Percentiles rank a stretch among this genome's conserved stretches.
Conservation (phyloP, 2,888 invertebrate species). For the Onthophagus sagittarius region DNA sequence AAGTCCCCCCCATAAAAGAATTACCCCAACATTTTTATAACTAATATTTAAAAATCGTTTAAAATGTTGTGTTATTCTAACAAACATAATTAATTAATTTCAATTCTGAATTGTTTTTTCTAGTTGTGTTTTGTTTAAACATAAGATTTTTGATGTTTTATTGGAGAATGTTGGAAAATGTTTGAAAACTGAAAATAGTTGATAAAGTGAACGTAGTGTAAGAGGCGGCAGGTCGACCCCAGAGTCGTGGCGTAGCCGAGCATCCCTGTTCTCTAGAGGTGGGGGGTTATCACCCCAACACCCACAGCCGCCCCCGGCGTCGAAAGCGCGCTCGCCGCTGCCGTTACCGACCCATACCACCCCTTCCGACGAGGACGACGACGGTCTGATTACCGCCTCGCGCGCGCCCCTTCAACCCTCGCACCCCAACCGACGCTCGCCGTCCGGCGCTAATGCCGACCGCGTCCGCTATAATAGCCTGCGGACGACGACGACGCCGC, state of each 20-base stretch:
- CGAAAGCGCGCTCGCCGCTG: background rate
- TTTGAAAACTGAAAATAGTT: background rate
- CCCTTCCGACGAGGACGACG: background rate
- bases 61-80: too few species aligned
- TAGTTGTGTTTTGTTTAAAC: too few species aligned
- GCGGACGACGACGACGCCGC: slow-evolving; percentile 15
- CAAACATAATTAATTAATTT: too few species aligned
- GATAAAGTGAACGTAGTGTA: slow-evolving; percentile 34
- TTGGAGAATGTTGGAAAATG: too few species aligned
- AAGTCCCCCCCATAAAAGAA: too few species aligned
- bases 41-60: too few species aligned
- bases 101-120: too few species aligned
- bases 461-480: slow-evolving; percentile 28
- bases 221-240: slow-evolving; percentile 48
- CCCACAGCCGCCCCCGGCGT: background rate
- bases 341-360: slow-evolving; percentile 1
- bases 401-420: slow-evolving; percentile 6
- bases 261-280: slow-evolving; percentile 26
- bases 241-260: slow-evolving; percentile 43
- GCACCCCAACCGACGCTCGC: slow-evolving; percentile 16
- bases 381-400: slow-evolving; percentile 3
- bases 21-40: too few species aligned
- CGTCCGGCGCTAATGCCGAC: slow-evolving; percentile 25
- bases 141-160: too few species aligned
- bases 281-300: slow-evolving; percentile 9